A percentile compares a stretch with the other conserved stretches of the same genome.
Conservation (phyloP, 2,888 invertebrate species). For the Serrognathus titanus region DNA sequence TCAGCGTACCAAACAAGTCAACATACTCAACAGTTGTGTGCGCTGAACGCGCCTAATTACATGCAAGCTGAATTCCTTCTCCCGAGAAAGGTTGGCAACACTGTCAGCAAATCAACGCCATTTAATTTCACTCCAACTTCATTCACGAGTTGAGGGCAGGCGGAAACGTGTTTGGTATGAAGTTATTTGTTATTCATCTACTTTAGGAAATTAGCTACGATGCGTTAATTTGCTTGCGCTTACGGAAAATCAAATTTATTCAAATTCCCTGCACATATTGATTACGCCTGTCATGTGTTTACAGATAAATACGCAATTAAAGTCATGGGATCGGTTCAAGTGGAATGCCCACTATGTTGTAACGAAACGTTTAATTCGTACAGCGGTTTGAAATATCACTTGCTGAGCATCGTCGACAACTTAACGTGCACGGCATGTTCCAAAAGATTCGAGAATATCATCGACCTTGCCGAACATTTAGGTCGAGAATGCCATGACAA, state of each 20-base stretch:
- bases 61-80: no score
- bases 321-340: conserved; percentile 1
- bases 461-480: conserved; percentile 58
- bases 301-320: background rate
- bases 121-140: conserved; percentile 30
- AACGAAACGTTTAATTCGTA: conserved; percentile 58
- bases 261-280: background rate
- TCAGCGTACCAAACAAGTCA: no score
- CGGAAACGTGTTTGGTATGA: conserved; percentile 34
- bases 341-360: conserved; percentile 62
- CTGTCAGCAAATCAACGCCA: conserved; percentile 20
- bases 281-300: background rate
- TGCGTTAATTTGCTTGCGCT: background rate
- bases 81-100: background rate
- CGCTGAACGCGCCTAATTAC: no score
- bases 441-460: conserved; percentile 53
- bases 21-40: no score
- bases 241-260: background rate
- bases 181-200: conserved; percentile 37
- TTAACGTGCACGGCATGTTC: conserved; percentile 61
- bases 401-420: conserved; percentile 56
- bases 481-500: conserved; percentile 28
- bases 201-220: conserved; percentile 36
- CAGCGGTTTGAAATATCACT: conserved; percentile 53
- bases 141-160: conserved; percentile 17